Percentiles rank a stretch among this genome's conserved stretches.
Evolutionary conservation across 2,113 vertebrate genomes (phyloP).

Genomic region (Rhegmatorhina hoffmannsi): DNA sequence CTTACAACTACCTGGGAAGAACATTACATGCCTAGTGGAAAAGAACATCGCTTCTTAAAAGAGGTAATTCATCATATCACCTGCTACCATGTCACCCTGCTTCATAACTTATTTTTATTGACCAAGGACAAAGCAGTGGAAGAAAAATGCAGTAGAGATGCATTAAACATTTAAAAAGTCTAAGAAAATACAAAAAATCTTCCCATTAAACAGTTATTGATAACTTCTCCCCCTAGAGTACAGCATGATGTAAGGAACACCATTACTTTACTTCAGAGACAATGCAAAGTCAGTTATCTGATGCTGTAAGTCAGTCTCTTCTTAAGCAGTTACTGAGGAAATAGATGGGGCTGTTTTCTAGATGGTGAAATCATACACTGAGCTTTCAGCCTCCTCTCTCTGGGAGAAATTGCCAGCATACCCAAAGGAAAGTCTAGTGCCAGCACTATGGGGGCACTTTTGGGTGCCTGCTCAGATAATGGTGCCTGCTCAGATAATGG

Average conservation of each 20-base stretch:
- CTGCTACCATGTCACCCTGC: background rate
- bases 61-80: constrained; percentile 27
- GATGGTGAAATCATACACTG: background rate
- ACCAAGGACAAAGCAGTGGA: constrained; percentile 35
- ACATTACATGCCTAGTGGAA: background rate
- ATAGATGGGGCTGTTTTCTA: background rate
- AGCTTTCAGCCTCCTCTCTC: background rate
- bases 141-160: background rate
- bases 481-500: background rate
- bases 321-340: background rate
- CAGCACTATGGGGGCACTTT: background rate
- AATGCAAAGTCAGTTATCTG: background rate
- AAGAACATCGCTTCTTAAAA: background rate
- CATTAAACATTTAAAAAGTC: constrained; percentile 5
- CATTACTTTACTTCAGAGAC: background rate
- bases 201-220: constrained; percentile 22
- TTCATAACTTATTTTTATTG: constrained; percentile 58
- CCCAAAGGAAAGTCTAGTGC: background rate
- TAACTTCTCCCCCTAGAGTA: constrained; percentile 27
- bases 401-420: background rate
- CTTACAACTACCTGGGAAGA: background rate
- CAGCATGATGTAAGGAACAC: background rate
- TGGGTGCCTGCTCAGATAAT: background rate
- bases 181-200: constrained; percentile 14
- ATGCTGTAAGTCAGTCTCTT: background rate